These are phyloP conservation scores for Enteromius mattozi DNA, from an alignment of 2,797 vertebrate genomes.

Conservation along the genomic window DNA sequence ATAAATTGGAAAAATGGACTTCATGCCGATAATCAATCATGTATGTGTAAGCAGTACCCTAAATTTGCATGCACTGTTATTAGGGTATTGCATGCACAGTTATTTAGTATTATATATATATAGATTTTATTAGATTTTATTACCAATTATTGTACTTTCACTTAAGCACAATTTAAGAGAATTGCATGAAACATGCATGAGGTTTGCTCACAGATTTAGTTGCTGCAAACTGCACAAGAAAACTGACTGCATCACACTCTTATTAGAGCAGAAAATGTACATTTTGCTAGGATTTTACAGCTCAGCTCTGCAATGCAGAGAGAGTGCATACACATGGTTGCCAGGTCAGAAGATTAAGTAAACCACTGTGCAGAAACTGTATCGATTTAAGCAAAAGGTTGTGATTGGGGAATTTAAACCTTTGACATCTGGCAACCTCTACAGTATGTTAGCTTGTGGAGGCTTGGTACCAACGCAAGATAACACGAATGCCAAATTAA, in stretches of 20 bases:
- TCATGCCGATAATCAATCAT: not conserved
- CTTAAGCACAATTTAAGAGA: not conserved
- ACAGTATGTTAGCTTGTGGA: not conserved
- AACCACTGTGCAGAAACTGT: not conserved
- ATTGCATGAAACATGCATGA: not conserved
- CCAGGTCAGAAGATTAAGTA: not conserved
- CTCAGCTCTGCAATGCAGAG: not conserved
- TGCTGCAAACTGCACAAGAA: not conserved
- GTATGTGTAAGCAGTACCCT: not conserved
- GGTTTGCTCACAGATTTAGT: not conserved
- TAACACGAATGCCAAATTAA: not conserved
- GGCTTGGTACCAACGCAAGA: not conserved
- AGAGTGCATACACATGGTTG: not conserved
- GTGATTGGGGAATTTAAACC: not conserved
- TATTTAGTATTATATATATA: not conserved
- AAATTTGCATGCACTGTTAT: not conserved
- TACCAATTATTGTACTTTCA: not conserved
- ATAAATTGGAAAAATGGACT: not conserved
- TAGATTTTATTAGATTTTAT: not conserved
- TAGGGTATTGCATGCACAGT: not conserved
- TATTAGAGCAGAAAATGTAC: not conserved
- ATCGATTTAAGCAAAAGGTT: constrained; percentile 1
- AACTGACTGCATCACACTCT: not conserved
- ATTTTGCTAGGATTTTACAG: not conserved
- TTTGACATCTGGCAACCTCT: not conserved